These are phyloP conservation scores for Diaperis boleti DNA, from an alignment of 2,888 invertebrate genomes.

Conservation along the genomic window DNA sequence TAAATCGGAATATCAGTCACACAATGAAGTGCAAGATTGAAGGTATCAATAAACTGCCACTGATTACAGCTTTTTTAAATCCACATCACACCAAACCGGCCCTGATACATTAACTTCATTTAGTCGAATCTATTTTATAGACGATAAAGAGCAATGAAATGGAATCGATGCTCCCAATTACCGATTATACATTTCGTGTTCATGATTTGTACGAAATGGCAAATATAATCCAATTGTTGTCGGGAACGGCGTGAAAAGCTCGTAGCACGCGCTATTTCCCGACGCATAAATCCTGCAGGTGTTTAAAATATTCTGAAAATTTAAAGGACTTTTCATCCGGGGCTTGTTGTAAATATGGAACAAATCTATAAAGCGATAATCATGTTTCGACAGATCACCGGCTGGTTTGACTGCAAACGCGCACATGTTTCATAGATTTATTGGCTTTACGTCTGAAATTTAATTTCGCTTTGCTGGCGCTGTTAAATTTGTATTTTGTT, in stretches of 20 bases:
- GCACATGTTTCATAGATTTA: constrained; percentile 12
- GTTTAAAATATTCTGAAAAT: constrained; percentile 5
- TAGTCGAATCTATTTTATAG: constrained; percentile 10
- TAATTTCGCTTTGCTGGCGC: constrained; percentile 1
- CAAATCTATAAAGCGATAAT: constrained; percentile 25
- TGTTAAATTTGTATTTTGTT: not conserved
- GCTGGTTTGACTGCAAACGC: constrained; percentile 3
- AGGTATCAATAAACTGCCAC: too few species aligned
- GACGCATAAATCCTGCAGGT: constrained; percentile 7
- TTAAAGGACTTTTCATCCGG: constrained; percentile 2
- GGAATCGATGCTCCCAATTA: constrained; percentile 19
- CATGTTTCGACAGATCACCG: constrained; percentile 27
- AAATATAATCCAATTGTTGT: constrained; percentile 13
- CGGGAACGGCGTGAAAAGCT: constrained; percentile 1
- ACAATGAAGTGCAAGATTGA: too few species aligned
- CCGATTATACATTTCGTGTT: constrained; percentile 11
- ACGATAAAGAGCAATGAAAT: constrained; percentile 15
- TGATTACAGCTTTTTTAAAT: constrained; percentile 1
- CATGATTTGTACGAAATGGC: constrained; percentile 16
- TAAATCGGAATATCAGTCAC: too few species aligned
- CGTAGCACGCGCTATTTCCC: constrained; percentile 3
- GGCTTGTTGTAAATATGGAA: constrained; percentile 10
- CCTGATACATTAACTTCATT: constrained; percentile 19
- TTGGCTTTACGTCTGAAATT: constrained; percentile 10
- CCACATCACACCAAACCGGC: not conserved